Evolutionary conservation across 2,113 vertebrate genomes (phyloP).

Genomic region (Candoia aspera): DNA sequence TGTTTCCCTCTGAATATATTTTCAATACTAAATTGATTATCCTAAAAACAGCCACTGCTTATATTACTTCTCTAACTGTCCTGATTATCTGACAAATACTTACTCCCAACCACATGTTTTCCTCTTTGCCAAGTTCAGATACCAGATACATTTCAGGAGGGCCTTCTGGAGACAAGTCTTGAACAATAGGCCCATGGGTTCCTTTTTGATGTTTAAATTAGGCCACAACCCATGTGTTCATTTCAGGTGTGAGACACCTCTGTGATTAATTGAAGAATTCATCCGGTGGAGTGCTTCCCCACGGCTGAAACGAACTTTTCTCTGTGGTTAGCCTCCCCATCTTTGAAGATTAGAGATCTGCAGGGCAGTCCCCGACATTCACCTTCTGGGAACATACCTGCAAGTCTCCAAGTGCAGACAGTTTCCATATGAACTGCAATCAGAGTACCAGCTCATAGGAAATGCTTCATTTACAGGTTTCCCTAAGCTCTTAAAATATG

Average conservation of each 20-base stretch:
- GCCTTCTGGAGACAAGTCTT: background rate
- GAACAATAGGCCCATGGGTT: background rate
- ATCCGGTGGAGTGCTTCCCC: background rate
- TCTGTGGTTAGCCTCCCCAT: background rate
- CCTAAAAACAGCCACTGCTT: background rate
- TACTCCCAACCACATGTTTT: background rate
- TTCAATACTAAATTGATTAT: background rate
- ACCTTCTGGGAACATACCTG: background rate
- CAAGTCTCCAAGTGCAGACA: background rate
- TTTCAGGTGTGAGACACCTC: background rate
- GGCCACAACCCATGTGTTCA: background rate
- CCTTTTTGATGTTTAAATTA: background rate
- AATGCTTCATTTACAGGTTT: background rate
- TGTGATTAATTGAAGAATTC: background rate
- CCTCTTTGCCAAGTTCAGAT: background rate
- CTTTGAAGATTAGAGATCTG: background rate
- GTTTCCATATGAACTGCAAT: background rate
- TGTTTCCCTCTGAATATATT: background rate
- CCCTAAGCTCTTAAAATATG: background rate
- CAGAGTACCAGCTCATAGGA: background rate
- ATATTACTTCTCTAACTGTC: background rate
- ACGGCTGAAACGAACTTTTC: background rate
- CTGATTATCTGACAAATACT: background rate
- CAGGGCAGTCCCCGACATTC: background rate
- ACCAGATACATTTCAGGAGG: background rate